phyloP scores from a whole-genome alignment of 2,113 vertebrate species.

The Plecotus auritus region DNA sequence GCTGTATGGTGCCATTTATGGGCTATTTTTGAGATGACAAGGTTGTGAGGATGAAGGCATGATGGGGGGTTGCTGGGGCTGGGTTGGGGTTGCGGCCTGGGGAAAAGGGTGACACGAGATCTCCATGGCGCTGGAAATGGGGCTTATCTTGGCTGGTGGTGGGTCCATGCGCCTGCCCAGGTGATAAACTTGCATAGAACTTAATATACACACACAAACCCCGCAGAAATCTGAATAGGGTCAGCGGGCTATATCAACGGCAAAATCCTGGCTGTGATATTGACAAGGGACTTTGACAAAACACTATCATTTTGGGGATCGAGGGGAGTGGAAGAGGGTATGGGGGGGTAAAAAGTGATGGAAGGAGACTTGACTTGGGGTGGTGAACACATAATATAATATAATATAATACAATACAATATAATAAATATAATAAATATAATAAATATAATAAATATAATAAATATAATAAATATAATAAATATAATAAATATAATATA shows the following conservation, averaged over 20 bases:
- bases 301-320: not conserved
- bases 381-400: not conserved
- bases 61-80: not conserved
- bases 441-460: not conserved
- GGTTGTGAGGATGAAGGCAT: accelerated
- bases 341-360: not conserved
- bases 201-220: too few species aligned
- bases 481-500: not conserved
- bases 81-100: too few species aligned
- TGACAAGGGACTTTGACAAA: not conserved
- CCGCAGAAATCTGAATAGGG: not conserved
- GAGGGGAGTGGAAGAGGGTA: not conserved
- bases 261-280: accelerated
- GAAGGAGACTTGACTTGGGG: not conserved
- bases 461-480: too few species aligned
- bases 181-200: not conserved
- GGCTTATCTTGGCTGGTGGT: too few species aligned
- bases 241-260: accelerated
- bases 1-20: accelerated
- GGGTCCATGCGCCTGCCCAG: not conserved
- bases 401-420: too few species aligned
- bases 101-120: too few species aligned
- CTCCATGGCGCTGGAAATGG: accelerated
- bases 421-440: too few species aligned
- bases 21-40: not conserved